Conservation (phyloP, 2,113 vertebrate genomes). For the Neolamprologus sp. region DNA sequence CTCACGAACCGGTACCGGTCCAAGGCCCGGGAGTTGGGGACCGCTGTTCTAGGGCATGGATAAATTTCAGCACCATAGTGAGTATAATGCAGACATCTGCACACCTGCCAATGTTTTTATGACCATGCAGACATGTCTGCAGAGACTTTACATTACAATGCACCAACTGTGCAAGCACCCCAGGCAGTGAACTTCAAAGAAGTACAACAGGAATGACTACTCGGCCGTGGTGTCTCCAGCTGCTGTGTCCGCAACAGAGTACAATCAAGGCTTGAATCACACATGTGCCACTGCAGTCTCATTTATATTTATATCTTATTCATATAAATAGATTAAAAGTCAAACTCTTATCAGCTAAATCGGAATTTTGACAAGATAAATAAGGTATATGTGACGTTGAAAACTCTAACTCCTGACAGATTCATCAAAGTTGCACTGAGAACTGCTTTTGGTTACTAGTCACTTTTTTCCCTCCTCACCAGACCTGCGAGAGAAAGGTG, state of each 20-base stretch:
- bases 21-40: accelerated
- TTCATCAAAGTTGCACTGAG: background rate
- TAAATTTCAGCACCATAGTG: accelerated
- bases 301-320: background rate
- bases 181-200: background rate
- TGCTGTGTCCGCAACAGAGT: background rate
- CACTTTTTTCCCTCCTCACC: background rate
- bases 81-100: background rate
- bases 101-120: background rate
- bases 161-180: background rate
- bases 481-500: background rate
- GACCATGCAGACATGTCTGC: background rate
- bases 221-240: background rate
- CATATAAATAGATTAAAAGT: background rate
- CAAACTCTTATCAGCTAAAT: background rate
- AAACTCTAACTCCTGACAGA: background rate
- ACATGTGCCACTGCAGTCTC: background rate
- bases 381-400: background rate
- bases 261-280: background rate
- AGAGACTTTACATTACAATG: background rate
- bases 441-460: background rate
- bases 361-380: background rate
- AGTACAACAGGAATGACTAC: background rate
- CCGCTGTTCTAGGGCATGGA: accelerated
- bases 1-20: accelerated